These are phyloP conservation scores for Fopius arisanus DNA, from an alignment of 1,140 invertebrate genomes.

Conservation along the genomic window DNA sequence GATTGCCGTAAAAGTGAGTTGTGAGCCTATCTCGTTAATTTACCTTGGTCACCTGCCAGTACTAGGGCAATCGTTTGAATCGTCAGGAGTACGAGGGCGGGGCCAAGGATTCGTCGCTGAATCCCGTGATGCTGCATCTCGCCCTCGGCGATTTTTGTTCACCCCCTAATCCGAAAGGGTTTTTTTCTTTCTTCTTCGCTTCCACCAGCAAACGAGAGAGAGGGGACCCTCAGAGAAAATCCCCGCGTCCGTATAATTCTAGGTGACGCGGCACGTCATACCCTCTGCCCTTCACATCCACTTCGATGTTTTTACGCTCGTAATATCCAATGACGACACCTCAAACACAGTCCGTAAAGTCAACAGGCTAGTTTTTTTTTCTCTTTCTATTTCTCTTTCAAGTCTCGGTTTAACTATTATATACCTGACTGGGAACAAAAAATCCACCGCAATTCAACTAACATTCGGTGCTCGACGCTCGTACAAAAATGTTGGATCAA, in stretches of 20 bases:
- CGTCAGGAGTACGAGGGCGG: constrained; percentile 25
- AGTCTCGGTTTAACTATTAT: too few relatives aligned
- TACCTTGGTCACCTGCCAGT: constrained; percentile 31
- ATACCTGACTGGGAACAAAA: too few relatives aligned
- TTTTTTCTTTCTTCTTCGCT: not conserved
- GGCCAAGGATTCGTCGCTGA: constrained; percentile 19
- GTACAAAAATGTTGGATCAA: too few relatives aligned
- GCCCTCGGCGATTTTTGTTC: not conserved
- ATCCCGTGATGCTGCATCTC: constrained; percentile 26
- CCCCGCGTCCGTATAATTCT: not conserved
- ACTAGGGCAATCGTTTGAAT: constrained; percentile 24
- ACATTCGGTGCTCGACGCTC: too few relatives aligned
- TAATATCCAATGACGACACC: not conserved
- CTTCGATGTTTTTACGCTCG: not conserved
- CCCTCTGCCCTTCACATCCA: not conserved
- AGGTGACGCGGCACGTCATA: not conserved
- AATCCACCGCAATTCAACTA: too few relatives aligned
- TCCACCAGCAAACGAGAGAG: not conserved
- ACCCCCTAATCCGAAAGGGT: not conserved
- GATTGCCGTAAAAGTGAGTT: not conserved
- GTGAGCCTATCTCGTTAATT: constrained; percentile 15
- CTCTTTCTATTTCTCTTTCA: not conserved
- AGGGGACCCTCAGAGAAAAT: not conserved
- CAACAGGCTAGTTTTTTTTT: not conserved
- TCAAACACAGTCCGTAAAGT: constrained; percentile 2